Evolutionary conservation across 1,140 invertebrate genomes (phyloP).

Genomic region (Scaptomyza hsui): DNA sequence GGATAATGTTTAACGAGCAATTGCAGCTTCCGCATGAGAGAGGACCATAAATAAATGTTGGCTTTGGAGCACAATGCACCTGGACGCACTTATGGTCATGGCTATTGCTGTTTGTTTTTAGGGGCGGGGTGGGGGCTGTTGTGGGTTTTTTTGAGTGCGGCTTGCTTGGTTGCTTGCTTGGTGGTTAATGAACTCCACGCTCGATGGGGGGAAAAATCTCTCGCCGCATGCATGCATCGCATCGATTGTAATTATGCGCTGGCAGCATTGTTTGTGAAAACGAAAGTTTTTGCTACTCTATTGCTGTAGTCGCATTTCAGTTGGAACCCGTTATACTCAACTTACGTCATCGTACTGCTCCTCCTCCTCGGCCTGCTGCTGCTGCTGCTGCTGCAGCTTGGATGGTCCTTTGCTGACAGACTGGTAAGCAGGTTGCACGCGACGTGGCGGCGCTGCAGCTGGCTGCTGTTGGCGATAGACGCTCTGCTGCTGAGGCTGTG

Average conservation of each 20-base stretch:
- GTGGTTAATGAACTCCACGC: slow-evolving; percentile 74
- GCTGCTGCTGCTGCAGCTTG: slow-evolving; percentile 57
- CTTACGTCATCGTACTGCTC: slow-evolving; percentile 83
- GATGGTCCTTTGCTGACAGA: slow-evolving; percentile 66
- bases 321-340: slow-evolving; percentile 51
- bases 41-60: slow-evolving; percentile 59
- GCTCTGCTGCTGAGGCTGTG: slow-evolving; percentile 73
- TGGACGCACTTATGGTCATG: slow-evolving; percentile 30
- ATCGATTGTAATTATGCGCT: slow-evolving; percentile 74
- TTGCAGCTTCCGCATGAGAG: slow-evolving; percentile 70
- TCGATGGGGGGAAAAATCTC: slow-evolving; percentile 39
- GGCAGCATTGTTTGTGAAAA: slow-evolving; percentile 62
- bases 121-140: slow-evolving; percentile 3
- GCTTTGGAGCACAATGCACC: slow-evolving; percentile 5
- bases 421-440: slow-evolving; percentile 61
- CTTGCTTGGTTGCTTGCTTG: slow-evolving; percentile 10
- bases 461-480: slow-evolving; percentile 67
- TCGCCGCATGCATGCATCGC: slow-evolving; percentile 59
- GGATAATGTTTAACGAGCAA: slow-evolving; percentile 39
- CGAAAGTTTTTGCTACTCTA: slow-evolving; percentile 48
- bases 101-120: slow-evolving; percentile 9
- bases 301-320: slow-evolving; percentile 17
- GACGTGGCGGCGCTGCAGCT: slow-evolving; percentile 60
- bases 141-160: background rate
- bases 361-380: slow-evolving; percentile 67